Percentiles rank a stretch among this genome's conserved stretches.
phyloP scores from a whole-genome alignment of 2,888 invertebrate genomes.

The Cybosia mesomella region DNA sequence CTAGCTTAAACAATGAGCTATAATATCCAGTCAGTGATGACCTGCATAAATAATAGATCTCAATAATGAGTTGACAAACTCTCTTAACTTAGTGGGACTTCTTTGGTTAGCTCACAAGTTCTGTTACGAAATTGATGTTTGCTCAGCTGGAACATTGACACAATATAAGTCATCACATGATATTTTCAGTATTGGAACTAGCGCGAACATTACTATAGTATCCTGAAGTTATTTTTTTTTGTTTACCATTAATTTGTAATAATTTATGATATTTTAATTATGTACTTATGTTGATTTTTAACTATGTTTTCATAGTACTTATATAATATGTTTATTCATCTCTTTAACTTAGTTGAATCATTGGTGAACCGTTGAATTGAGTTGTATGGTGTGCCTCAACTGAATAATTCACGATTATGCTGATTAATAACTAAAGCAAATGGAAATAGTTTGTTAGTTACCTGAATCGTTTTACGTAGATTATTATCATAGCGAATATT shows the following conservation, averaged over 20 bases:
- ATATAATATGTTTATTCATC: conserved; percentile 53
- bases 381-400: conserved; percentile 73
- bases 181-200: neutral
- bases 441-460: conserved; percentile 47
- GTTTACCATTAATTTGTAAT: conserved; percentile 1
- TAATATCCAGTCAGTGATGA: conserved; percentile 30
- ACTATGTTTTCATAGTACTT: conserved; percentile 9
- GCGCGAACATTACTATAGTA: neutral
- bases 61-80: neutral
- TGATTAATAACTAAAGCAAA: conserved; percentile 50
- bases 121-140: neutral
- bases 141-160: neutral
- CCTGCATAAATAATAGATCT: neutral
- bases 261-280: conserved; percentile 24
- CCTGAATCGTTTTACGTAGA: conserved; percentile 41
- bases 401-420: conserved; percentile 59
- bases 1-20: neutral
- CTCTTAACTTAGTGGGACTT: neutral
- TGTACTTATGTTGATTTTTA: conserved; percentile 46
- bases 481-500: conserved; percentile 40
- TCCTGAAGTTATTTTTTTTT: neutral
- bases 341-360: conserved; percentile 19
- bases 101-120: neutral
- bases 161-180: neutral
- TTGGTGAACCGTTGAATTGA: conserved; percentile 55